A percentile compares a stretch with the other conserved stretches of the same genome.
These are phyloP conservation scores for Drosophila tristis DNA, from an alignment of 1,140 invertebrate species.

Conservation along the genomic window DNA sequence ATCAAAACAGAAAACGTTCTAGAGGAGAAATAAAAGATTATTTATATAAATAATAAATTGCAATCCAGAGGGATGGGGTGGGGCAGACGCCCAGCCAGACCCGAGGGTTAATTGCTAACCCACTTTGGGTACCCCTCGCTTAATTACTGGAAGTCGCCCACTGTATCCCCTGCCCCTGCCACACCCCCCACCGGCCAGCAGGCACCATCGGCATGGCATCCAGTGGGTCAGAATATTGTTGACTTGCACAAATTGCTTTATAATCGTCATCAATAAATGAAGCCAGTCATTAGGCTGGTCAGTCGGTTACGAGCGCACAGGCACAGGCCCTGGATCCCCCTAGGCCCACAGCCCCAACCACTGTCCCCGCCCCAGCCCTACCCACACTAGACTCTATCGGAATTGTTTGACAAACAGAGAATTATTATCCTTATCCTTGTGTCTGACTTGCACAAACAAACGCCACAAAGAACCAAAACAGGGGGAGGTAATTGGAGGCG, in stretches of 20 bases:
- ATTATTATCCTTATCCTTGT: slow-evolving; percentile 35
- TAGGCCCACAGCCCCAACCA: too few relatives aligned
- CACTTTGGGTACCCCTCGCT: slow-evolving; percentile 55
- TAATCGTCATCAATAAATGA: slow-evolving; percentile 81
- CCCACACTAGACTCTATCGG: not conserved
- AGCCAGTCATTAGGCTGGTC: slow-evolving; percentile 68
- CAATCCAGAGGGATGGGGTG: too few relatives aligned
- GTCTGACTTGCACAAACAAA: too few relatives aligned
- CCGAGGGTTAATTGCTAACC: slow-evolving; percentile 76
- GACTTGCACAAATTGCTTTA: slow-evolving; percentile 80
- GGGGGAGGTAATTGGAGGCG: too few relatives aligned
- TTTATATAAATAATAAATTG: slow-evolving; percentile 51
- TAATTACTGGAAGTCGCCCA: slow-evolving; percentile 56
- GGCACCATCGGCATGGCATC: slow-evolving; percentile 13
- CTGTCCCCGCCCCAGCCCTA: too few relatives aligned
- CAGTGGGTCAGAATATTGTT: slow-evolving; percentile 53
- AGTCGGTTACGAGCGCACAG: slow-evolving; percentile 16
- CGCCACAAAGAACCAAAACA: too few relatives aligned
- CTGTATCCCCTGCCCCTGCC: too few relatives aligned
- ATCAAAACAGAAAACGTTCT: slow-evolving; percentile 32
- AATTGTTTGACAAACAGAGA: slow-evolving; percentile 62
- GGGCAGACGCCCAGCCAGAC: not conserved
- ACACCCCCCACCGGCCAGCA: not conserved
- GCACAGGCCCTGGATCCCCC: not conserved
- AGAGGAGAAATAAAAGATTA: slow-evolving; percentile 30